phyloP scores from a whole-genome alignment of 2,888 invertebrate genomes.

The Hesperia comma region DNA sequence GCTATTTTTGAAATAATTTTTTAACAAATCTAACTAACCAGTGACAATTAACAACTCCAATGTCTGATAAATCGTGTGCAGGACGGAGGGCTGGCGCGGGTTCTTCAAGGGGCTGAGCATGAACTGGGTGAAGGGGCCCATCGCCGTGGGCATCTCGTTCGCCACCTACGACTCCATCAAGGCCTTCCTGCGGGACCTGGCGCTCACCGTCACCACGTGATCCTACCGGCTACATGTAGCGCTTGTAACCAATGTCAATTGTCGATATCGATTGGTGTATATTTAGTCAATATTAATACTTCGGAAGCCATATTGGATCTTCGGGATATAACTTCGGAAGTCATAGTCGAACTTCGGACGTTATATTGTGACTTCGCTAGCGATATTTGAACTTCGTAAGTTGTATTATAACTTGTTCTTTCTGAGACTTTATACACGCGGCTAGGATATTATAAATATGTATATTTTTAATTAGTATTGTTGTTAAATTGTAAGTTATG shows the following conservation, averaged over 20 bases:
- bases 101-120: slow-evolving; percentile 99
- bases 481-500: slow-evolving; percentile 1
- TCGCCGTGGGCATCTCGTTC: slow-evolving; percentile 97
- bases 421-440: not conserved
- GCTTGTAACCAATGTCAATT: not conserved
- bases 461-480: slow-evolving; percentile 1
- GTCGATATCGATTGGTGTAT: not conserved
- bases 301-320: slow-evolving; percentile 8
- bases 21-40: not conserved
- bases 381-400: not conserved
- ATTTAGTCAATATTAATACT: not conserved
- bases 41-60: not conserved
- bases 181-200: slow-evolving; percentile 79
- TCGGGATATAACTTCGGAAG: not conserved
- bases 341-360: slow-evolving; percentile 1
- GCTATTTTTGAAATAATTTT: too few relatives aligned
- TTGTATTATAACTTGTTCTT: not conserved
- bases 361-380: not conserved
- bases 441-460: too few relatives aligned
- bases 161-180: slow-evolving; percentile 95
- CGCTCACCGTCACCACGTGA: slow-evolving; percentile 45
- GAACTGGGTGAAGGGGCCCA: slow-evolving; percentile 98
- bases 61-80: slow-evolving; percentile 56
- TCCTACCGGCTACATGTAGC: not conserved
- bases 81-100: slow-evolving; percentile 94